A percentile compares a stretch with the other conserved stretches of the same genome.
Conservation (phyloP, 1,140 invertebrate genomes). For the Caerostris extrusa region DNA sequence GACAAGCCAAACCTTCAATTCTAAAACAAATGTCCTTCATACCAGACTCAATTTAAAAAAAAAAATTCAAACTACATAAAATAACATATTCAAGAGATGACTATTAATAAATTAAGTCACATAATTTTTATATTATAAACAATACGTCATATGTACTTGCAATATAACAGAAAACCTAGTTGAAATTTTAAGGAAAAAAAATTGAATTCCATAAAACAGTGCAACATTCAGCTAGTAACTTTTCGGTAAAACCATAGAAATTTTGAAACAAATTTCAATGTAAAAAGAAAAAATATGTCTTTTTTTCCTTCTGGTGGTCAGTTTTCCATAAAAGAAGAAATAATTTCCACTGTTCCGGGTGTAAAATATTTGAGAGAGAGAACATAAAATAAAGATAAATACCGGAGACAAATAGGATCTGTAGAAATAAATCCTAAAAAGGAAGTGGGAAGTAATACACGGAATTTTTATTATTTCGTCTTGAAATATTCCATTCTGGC, state of each 20-base stretch:
- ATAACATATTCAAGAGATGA: too few relatives aligned
- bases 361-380: background rate
- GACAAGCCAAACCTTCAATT: too few relatives aligned
- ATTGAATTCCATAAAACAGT: background rate
- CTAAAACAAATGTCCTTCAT: too few relatives aligned
- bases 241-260: background rate
- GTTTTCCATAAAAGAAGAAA: background rate
- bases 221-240: background rate
- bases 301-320: background rate
- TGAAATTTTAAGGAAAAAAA: too few relatives aligned
- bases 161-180: too few relatives aligned
- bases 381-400: constrained; percentile 5
- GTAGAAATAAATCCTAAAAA: background rate
- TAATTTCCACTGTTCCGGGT: background rate
- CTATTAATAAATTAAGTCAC: too few relatives aligned
- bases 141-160: too few relatives aligned
- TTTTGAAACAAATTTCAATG: too few relatives aligned
- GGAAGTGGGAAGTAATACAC: background rate
- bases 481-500: constrained; percentile 1
- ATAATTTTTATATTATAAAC: too few relatives aligned
- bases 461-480: background rate
- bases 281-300: too few relatives aligned
- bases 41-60: too few relatives aligned
- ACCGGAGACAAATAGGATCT: background rate
- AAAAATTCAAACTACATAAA: too few relatives aligned